Base-by-base conservation (phyloP, 2,113 vertebrate genomes). In the Strigops habroptila region DNA sequence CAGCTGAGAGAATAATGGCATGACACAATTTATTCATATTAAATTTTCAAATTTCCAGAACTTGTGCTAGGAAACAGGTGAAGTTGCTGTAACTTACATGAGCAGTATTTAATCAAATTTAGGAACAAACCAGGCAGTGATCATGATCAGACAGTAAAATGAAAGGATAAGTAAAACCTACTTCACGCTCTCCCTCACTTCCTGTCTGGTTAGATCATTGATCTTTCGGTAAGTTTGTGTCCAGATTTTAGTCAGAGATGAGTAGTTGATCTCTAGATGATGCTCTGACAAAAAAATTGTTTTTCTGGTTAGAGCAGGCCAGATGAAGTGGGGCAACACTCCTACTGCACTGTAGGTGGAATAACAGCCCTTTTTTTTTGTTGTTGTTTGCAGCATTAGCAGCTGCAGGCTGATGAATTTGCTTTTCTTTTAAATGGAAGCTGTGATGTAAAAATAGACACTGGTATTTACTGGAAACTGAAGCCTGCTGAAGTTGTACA, bases 361-460 rank as follows among this genome's bases (percentile, higher is more conserved):
- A 86, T 84, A 77, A 82, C 91, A 91, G 21, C 31, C 48, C 6
- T 31, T 82, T 52, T 53, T 86, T 27, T 27, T 4, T 13, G 9
- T 4, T 8, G 25, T 33, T 67, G 21, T 82, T 84, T 78, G 69
- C 52, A 88, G 41, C 49, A 43, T 33, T 62, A 64, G 73, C 87
- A 94, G 90, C 93, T 93, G 83, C 21, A 57, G 70, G 69, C 22
- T 60, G 52, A 86, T 82, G 30, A 78, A 67, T 76, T 96, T 73
- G 31, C 55, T 70, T 96, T 76, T 91, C 82, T 85, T 84, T 88
- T 80, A 86, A 71, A 60, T 49, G 75, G 89, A 94, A 91, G 77
- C 60, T 83, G 63, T 48, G 17, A 33, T n/a, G 18, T 94, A 93
- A 97, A 97, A 97, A 96, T 81, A 95, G 95, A 89, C 82, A 12